A percentile compares a stretch with the other conserved stretches of the same genome.
Conservation (phyloP, 2,888 invertebrate genomes). For the Nezara viridula region DNA sequence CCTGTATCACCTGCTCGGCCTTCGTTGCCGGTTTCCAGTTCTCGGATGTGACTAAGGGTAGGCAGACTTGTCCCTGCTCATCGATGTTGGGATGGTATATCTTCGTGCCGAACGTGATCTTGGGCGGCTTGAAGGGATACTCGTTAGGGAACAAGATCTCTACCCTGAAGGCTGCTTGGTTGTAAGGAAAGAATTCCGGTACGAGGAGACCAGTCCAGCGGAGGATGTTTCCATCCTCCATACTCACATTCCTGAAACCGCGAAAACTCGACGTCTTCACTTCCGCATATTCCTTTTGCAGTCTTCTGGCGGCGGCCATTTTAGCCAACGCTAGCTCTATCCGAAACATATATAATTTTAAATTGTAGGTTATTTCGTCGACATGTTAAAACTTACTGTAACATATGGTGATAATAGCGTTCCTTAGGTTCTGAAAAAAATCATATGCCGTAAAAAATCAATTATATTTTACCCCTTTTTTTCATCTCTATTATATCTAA, state of each 20-base stretch:
- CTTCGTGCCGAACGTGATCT: conserved; percentile 75
- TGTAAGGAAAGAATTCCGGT: conserved; percentile 75
- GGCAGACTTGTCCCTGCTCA: conserved; percentile 76
- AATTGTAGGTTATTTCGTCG: background rate
- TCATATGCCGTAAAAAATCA: background rate
- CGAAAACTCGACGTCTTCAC: conserved; percentile 52
- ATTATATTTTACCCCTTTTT: background rate
- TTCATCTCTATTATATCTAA: background rate
- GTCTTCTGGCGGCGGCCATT: conserved; percentile 54
- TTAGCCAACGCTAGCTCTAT: conserved; percentile 34
- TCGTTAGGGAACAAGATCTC: conserved; percentile 76
- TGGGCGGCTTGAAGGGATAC: conserved; percentile 78
- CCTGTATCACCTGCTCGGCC: conserved; percentile 67
- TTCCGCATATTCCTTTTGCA: conserved; percentile 63
- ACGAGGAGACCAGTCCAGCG: conserved; percentile 74
- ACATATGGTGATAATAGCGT: background rate
- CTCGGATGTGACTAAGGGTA: conserved; percentile 75
- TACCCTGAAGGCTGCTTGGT: conserved; percentile 76
- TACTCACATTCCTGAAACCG: conserved; percentile 69
- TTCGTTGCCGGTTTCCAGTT: conserved; percentile 79
- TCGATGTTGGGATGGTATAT: conserved; percentile 79
- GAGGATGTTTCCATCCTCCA: conserved; percentile 74
- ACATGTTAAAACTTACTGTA: background rate
- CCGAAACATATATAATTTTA: conserved; percentile 13
- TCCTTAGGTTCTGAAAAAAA: background rate